Evolutionary conservation across 2,113 vertebrate genomes (phyloP).

Genomic region (Crotalus tigris): DNA sequence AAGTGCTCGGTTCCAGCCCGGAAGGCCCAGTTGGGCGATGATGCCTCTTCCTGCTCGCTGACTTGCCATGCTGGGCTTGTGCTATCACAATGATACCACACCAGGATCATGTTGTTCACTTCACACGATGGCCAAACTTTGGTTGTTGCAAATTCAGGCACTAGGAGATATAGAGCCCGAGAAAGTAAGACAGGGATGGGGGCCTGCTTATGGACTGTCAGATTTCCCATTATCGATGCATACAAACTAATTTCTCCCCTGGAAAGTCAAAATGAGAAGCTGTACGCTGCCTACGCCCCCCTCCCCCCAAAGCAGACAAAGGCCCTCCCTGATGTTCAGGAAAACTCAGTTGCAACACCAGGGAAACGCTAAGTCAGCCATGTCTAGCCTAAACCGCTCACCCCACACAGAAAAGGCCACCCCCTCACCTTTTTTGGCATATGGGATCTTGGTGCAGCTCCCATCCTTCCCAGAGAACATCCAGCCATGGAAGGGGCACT

Average conservation of each 20-base stretch:
- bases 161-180: constrained; percentile 47
- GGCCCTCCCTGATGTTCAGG: not conserved
- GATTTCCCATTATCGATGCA: not conserved
- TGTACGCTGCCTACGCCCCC: not conserved
- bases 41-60: constrained; percentile 69
- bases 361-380: not conserved
- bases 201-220: not conserved
- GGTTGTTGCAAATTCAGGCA: constrained; percentile 70
- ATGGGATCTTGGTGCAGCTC: constrained; percentile 70
- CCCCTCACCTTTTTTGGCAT: constrained; percentile 72
- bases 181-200: not conserved
- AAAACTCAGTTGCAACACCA: not conserved
- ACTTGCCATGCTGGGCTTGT: constrained; percentile 64
- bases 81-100: constrained; percentile 78
- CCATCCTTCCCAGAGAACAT: constrained; percentile 74
- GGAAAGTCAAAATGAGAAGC: not conserved
- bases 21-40: constrained; percentile 69
- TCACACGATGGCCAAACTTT: constrained; percentile 73
- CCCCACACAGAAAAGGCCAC: not conserved
- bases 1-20: constrained; percentile 72
- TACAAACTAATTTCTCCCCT: not conserved
- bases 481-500: constrained; percentile 84
- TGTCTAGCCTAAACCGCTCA: not conserved
- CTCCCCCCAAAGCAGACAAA: not conserved
- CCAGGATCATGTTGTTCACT: constrained; percentile 69